Evolutionary conservation across 2,888 invertebrate species (phyloP).

Genomic region (Steinernema hermaphroditum): DNA sequence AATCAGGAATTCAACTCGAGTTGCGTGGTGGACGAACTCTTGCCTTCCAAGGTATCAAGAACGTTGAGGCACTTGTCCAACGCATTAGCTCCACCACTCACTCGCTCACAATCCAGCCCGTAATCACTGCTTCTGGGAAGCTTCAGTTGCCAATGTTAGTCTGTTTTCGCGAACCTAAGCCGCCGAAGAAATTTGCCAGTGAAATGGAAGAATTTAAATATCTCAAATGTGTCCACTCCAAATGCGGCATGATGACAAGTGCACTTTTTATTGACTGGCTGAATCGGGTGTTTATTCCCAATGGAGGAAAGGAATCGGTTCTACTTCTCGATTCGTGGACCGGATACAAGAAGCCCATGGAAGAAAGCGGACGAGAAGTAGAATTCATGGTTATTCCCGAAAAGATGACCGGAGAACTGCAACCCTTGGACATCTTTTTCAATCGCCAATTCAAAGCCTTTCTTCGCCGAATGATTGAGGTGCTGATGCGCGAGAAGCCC

Average conservation of each 20-base stretch:
- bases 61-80: conserved; percentile 23
- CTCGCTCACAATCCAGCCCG: conserved; percentile 1
- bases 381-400: no score
- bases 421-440: no score
- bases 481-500: no score
- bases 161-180: neutral
- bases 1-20: conserved; percentile 13
- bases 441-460: no score
- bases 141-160: neutral
- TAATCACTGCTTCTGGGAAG: neutral
- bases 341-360: no score
- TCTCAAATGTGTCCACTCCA: neutral
- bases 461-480: no score
- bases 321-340: no score
- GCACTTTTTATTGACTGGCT: no score
- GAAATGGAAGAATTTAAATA: neutral
- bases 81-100: conserved; percentile 1
- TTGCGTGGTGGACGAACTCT: neutral
- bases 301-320: no score
- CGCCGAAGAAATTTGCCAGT: neutral
- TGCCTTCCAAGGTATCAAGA: neutral
- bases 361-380: no score
- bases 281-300: no score
- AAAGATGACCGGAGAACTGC: no score
- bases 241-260: neutral